Evolutionary conservation across 2,797 vertebrate species (phyloP).

Genomic region (Spheniscus humboldti): DNA sequence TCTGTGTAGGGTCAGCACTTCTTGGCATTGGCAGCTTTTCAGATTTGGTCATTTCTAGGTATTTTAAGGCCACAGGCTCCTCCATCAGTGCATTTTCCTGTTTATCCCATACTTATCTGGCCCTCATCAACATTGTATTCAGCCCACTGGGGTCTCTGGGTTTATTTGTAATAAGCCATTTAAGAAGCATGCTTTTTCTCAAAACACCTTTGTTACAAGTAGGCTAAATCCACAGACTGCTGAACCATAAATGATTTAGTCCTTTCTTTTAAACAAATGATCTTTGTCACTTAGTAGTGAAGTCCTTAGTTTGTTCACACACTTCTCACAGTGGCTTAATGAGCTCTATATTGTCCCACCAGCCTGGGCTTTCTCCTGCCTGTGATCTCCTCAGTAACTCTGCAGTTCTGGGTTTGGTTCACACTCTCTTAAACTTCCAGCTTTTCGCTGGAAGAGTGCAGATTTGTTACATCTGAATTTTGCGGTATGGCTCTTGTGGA

Average conservation of each 20-base stretch:
- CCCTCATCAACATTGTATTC: background rate
- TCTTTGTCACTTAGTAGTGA: slow-evolving; percentile 30
- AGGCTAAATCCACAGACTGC: slow-evolving; percentile 31
- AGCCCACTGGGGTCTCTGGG: background rate
- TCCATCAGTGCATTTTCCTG: background rate
- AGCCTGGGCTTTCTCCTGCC: background rate
- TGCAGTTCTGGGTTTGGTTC: fast-evolving
- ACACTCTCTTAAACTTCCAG: background rate
- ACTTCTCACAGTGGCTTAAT: background rate
- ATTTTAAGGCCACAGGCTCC: background rate
- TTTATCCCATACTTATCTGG: background rate
- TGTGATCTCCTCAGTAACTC: background rate
- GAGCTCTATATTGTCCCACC: background rate
- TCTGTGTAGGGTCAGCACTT: fast-evolving
- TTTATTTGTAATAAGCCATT: slow-evolving; percentile 26
- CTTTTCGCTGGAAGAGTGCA: background rate
- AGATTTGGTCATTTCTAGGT: background rate
- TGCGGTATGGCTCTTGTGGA: background rate
- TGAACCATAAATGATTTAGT: slow-evolving; percentile 18
- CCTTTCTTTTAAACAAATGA: slow-evolving; percentile 47
- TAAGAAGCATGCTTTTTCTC: slow-evolving; percentile 23
- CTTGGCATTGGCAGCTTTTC: background rate
- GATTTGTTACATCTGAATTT: background rate
- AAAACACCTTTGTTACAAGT: slow-evolving; percentile 50
- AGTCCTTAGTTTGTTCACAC: background rate